Evolutionary conservation across 2,888 invertebrate species (phyloP), one percentile per base, ranked within the genome.

Genomic region (Azorinus chamasolen): DNA sequence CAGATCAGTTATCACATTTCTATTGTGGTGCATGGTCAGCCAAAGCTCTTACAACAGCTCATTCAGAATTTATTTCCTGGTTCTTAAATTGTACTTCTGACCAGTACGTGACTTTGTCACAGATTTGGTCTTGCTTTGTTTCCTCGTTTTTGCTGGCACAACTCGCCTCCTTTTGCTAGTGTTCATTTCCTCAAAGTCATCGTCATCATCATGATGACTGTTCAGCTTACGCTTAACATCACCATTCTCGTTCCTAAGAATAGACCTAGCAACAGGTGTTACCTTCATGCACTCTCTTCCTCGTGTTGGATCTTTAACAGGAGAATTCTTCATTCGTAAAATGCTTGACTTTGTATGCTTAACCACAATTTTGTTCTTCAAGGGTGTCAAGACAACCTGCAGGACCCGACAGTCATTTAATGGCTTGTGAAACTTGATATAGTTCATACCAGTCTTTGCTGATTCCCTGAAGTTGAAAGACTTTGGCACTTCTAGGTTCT

Each of bases 271-370:
- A 2, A 5, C 22, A 32, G 16, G 46, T 54, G 41, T 58, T 16
- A 45, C 69, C 46, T 75, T 83, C 39, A 72, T 6, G 64, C 84
- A 84, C 61, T 81, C 83, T 8, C 83, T 59, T 16, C 82, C 83
- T 8, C 83, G 50, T 8, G 73, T 77, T 6, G 82, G 72, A 39
- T 83, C 82, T 69, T 84, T 84, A 0, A 68, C 78, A 1, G 87
- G 86, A 0, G 87, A 83, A 54, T 81, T 84, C 68, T 84, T 86
- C 45, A 89, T 55, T 6, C 89, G 70, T n/a, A 89, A 71, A 50
- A 89, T 79, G 51, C 89, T 89, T 10, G 89, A 87, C 58, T 89
- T 89, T 6, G 89, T 89, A 61, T 85, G 89, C 24, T 83, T 85
- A 20, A 83, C 74, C 14, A 82, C 45, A 24, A 79, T 46, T 53